phyloP scores from a whole-genome alignment of 2,888 invertebrate species.

The Crepidodera aurea region DNA sequence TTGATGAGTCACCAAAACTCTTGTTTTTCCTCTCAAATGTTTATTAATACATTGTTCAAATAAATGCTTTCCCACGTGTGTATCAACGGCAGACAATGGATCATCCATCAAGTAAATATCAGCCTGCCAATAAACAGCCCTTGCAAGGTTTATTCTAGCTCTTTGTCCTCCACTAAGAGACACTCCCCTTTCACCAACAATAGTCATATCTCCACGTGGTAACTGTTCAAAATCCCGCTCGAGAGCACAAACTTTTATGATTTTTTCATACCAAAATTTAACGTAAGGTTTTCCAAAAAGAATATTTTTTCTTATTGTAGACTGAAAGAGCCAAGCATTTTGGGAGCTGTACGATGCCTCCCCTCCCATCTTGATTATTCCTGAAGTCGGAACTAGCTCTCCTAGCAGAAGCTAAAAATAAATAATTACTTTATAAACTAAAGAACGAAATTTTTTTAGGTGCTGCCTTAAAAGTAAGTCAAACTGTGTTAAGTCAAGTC shows the following conservation, averaged over 20 bases:
- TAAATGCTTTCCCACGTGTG: slow-evolving; percentile 61
- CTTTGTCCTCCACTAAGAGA: too few relatives aligned
- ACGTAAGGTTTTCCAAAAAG: slow-evolving; percentile 69
- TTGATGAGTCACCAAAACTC: slow-evolving; percentile 88
- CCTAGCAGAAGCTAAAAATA: slow-evolving; percentile 53
- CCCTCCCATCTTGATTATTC: slow-evolving; percentile 73
- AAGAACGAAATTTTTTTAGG: neutral
- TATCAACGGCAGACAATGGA: slow-evolving; percentile 34
- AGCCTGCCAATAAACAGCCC: slow-evolving; percentile 22
- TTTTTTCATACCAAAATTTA: slow-evolving; percentile 40
- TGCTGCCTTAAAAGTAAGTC: too few relatives aligned
- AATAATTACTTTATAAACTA: too few relatives aligned
- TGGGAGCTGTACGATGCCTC: slow-evolving; percentile 79
- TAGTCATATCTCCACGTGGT: slow-evolving; percentile 52
- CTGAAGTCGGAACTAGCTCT: slow-evolving; percentile 55
- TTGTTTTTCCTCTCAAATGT: slow-evolving; percentile 68
- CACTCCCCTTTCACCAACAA: slow-evolving; percentile 26
- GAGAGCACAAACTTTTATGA: slow-evolving; percentile 16
- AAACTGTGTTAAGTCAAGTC: too few relatives aligned
- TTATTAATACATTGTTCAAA: slow-evolving; percentile 75
- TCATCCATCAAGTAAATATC: slow-evolving; percentile 26
- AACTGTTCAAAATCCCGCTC: slow-evolving; percentile 24
- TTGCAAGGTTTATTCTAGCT: slow-evolving; percentile 32
- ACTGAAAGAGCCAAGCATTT: slow-evolving; percentile 83
- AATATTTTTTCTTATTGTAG: slow-evolving; percentile 90